phyloP scores from a whole-genome alignment of 2,797 vertebrate species.

The Gadopsis bispinosus region DNA sequence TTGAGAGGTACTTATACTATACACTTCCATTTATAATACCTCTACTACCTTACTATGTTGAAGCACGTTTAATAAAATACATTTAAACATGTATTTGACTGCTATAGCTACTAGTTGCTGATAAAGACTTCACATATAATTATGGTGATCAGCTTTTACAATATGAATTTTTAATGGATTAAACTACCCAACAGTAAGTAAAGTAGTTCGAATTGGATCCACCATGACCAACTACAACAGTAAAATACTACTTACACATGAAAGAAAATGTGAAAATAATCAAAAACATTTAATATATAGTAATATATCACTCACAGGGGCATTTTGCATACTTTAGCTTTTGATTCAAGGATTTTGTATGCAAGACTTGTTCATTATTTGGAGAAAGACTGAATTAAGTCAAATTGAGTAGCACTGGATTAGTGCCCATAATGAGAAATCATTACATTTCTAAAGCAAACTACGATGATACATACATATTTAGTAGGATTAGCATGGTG shows the following conservation, averaged over 20 bases:
- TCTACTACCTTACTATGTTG: background rate
- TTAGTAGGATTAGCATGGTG: background rate
- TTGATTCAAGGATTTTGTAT: background rate
- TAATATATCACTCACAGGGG: background rate
- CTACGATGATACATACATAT: background rate
- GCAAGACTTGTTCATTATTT: background rate
- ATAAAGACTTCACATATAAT: constrained; percentile 15
- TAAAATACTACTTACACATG: background rate
- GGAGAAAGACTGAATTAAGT: constrained; percentile 18
- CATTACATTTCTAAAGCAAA: background rate
- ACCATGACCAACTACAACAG: background rate
- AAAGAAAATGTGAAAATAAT: background rate
- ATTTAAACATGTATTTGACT: background rate
- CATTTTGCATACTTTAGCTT: background rate
- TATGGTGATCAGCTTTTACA: background rate
- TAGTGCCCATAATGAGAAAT: background rate
- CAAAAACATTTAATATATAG: background rate
- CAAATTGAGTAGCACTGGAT: background rate
- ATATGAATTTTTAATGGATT: background rate
- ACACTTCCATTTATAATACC: background rate
- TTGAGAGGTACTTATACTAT: background rate
- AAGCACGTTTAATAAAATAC: background rate
- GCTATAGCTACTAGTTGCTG: background rate
- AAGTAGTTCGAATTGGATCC: background rate
- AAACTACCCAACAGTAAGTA: background rate